Conservation (phyloP, 2,113 vertebrate genomes). For the Phaethon lepturus region DNA sequence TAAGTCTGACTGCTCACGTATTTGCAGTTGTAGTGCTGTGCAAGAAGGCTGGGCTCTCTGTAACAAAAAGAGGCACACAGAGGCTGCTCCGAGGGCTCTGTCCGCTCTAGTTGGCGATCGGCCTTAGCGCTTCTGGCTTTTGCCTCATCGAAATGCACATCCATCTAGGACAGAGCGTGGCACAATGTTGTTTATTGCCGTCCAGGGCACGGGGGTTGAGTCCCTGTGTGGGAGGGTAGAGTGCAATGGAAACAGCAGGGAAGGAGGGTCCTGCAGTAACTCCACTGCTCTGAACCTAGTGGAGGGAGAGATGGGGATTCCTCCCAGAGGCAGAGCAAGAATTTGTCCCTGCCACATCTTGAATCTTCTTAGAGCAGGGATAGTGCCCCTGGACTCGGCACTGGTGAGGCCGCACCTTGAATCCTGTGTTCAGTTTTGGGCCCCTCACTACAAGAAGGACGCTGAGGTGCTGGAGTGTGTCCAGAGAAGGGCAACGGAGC, state of each 20-base stretch:
- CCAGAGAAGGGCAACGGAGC: too few species aligned
- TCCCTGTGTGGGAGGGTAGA: background rate
- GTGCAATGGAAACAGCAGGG: rapidly evolving
- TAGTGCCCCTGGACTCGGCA: too few species aligned
- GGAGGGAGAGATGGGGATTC: background rate
- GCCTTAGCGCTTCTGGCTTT: background rate
- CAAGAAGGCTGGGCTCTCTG: background rate
- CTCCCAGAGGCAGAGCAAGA: background rate
- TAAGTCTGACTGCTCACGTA: background rate
- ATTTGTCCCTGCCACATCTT: background rate
- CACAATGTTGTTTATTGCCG: background rate
- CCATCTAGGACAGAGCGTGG: background rate
- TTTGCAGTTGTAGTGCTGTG: rapidly evolving
- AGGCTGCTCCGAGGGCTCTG: background rate
- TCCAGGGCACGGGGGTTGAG: rapidly evolving
- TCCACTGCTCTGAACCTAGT: background rate
- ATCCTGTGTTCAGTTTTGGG: too few species aligned
- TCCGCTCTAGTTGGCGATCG: background rate
- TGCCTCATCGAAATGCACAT: rapidly evolving
- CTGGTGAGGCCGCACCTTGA: too few species aligned
- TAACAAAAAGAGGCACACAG: background rate
- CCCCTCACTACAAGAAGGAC: too few species aligned
- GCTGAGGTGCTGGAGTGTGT: too few species aligned
- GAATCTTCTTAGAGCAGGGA: too few species aligned
- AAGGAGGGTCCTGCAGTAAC: background rate